Conservation (phyloP, 2,888 invertebrate species). For the Archips xylosteana region DNA sequence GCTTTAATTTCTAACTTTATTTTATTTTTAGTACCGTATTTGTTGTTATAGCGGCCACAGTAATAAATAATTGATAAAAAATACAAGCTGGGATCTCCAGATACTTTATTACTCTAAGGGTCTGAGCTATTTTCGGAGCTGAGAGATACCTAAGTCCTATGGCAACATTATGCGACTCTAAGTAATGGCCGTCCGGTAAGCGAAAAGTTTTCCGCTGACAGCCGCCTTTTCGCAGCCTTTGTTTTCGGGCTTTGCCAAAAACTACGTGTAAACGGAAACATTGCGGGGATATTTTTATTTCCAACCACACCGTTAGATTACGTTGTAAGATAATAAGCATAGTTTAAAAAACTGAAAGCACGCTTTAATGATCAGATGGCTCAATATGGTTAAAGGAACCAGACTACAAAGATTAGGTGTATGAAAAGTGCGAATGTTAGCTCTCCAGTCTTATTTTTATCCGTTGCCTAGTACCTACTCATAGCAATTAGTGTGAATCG, state of each 20-base stretch:
- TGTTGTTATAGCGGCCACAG: too few species aligned
- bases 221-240: conserved; percentile 17
- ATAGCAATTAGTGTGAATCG: too few species aligned
- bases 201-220: conserved; percentile 24
- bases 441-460: too few species aligned
- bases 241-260: conserved; percentile 20
- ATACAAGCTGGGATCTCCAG: neutral
- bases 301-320: neutral
- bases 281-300: conserved; percentile 1
- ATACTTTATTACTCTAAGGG: neutral
- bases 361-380: too few species aligned
- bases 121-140: neutral
- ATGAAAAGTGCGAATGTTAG: too few species aligned
- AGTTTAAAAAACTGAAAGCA: too few species aligned
- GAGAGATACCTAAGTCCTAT: conserved; percentile 2
- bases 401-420: too few species aligned
- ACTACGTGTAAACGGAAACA: conserved; percentile 12
- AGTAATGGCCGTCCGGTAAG: conserved; percentile 25
- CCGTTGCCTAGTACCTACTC: too few species aligned
- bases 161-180: conserved; percentile 7
- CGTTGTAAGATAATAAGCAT: neutral
- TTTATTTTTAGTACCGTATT: too few species aligned
- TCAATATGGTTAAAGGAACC: too few species aligned
- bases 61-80: neutral
- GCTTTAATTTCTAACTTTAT: too few species aligned